Conservation (phyloP, 2,113 vertebrate species). For the Hippocampus comes region DNA sequence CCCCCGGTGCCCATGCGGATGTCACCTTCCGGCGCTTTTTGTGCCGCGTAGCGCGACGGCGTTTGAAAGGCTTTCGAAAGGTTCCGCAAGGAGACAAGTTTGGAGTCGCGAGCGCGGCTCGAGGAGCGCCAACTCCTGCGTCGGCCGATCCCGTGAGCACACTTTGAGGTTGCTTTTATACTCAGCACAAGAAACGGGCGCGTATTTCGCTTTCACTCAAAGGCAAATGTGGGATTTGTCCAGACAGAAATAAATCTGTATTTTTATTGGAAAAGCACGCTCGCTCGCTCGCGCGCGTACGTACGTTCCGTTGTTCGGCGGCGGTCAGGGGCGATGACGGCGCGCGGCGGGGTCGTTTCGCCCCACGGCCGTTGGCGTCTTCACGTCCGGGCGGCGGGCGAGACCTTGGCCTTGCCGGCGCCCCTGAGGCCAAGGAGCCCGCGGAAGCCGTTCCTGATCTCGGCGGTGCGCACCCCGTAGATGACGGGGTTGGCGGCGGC, state of each 20-base stretch:
- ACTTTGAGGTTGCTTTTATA: not conserved
- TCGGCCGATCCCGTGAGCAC: not conserved
- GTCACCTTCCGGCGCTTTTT: not conserved
- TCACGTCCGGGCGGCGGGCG: not conserved
- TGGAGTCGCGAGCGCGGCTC: not conserved
- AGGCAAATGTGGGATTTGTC: not conserved
- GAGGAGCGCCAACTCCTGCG: not conserved
- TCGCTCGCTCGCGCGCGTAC: too few species aligned
- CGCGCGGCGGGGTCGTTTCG: not conserved
- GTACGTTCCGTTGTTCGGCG: not conserved
- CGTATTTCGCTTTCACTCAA: not conserved
- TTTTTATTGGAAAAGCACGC: not conserved
- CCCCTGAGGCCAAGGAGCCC: slow-evolving; percentile 42
- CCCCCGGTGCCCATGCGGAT: not conserved
- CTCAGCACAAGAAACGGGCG: not conserved
- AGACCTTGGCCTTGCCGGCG: not conserved
- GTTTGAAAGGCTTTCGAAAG: not conserved
- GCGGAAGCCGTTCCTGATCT: slow-evolving; percentile 63
- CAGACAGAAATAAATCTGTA: slow-evolving; percentile 6
- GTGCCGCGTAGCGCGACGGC: not conserved
- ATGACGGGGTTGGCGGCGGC: slow-evolving; percentile 75
- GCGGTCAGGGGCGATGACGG: too few species aligned
- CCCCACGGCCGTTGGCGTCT: not conserved
- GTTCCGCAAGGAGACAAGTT: not conserved
- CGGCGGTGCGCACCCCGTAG: slow-evolving; percentile 74